phyloP scores from a whole-genome alignment of 2,888 invertebrate genomes.

The Andrena praecox region DNA sequence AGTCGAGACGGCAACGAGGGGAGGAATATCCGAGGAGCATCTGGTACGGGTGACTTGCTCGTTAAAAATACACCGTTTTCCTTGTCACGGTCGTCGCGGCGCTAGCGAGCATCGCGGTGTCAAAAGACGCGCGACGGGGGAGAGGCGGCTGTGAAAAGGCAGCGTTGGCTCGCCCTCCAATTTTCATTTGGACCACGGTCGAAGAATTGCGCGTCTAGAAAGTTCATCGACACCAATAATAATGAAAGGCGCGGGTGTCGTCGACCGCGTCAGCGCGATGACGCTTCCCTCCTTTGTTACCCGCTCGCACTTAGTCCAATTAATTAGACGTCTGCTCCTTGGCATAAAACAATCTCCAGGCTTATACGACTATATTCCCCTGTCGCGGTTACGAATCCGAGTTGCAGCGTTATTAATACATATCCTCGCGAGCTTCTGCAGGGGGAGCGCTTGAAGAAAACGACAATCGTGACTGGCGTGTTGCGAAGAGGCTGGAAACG shows the following conservation, averaged over 20 bases:
- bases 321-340: constrained; percentile 60
- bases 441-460: neutral
- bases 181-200: constrained; percentile 32
- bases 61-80: constrained; percentile 69
- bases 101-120: constrained; percentile 13
- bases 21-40: constrained; percentile 22
- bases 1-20: constrained; percentile 3
- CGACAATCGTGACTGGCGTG: constrained; percentile 38
- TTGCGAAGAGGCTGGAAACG: constrained; percentile 28
- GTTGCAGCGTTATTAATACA: constrained; percentile 52
- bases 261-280: constrained; percentile 65
- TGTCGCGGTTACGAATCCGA: constrained; percentile 19
- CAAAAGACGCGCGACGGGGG: constrained; percentile 25
- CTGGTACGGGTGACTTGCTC: constrained; percentile 49
- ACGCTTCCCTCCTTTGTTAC: constrained; percentile 58
- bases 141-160: constrained; percentile 22
- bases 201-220: constrained; percentile 63
- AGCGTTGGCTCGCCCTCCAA: constrained; percentile 11
- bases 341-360: constrained; percentile 50
- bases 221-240: constrained; percentile 74
- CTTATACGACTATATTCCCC: neutral
- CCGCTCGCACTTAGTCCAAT: constrained; percentile 50
- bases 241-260: constrained; percentile 64
- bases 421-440: neutral
- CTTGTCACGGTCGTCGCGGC: constrained; percentile 23